phyloP scores from a whole-genome alignment of 1,140 invertebrate genomes.

The Drosophila subobscura region DNA sequence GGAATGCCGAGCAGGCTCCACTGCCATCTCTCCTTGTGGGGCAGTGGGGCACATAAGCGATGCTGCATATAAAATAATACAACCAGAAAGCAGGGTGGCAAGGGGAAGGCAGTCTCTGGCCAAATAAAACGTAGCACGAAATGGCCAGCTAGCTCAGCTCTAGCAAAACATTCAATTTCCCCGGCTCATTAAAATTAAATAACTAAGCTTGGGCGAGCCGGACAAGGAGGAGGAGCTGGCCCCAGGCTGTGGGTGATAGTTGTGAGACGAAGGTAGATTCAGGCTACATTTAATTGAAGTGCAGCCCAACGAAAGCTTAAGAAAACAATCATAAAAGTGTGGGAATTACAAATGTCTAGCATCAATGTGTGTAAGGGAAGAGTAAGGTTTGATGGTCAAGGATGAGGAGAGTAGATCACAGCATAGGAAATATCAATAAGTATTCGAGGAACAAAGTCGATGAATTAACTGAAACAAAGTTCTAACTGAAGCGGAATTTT shows the following conservation, averaged over 20 bases:
- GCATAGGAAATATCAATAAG: no score
- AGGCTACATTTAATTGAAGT: conserved; percentile 24
- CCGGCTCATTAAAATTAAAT: conserved; percentile 78
- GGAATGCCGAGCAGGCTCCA: conserved; percentile 44
- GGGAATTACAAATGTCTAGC: not conserved
- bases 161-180: conserved; percentile 76
- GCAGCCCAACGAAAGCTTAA: not conserved
- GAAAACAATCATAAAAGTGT: conserved; percentile 7
- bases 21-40: conserved; percentile 38
- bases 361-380: not conserved
- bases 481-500: no score
- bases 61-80: conserved; percentile 67
- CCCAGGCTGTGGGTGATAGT: not conserved
- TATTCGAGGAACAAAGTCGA: not conserved
- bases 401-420: not conserved
- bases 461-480: not conserved
- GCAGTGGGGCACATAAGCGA: conserved; percentile 56
- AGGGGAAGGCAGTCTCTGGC: not conserved
- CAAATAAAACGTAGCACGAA: conserved; percentile 22
- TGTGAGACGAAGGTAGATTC: not conserved
- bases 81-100: conserved; percentile 18
- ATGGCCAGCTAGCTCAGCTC: conserved; percentile 41
- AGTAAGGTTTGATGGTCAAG: no score
- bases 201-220: conserved; percentile 45
- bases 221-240: not conserved